These are phyloP conservation scores for Halictus quadricinctus DNA, from an alignment of 2,888 invertebrate species.

Conservation along the genomic window DNA sequence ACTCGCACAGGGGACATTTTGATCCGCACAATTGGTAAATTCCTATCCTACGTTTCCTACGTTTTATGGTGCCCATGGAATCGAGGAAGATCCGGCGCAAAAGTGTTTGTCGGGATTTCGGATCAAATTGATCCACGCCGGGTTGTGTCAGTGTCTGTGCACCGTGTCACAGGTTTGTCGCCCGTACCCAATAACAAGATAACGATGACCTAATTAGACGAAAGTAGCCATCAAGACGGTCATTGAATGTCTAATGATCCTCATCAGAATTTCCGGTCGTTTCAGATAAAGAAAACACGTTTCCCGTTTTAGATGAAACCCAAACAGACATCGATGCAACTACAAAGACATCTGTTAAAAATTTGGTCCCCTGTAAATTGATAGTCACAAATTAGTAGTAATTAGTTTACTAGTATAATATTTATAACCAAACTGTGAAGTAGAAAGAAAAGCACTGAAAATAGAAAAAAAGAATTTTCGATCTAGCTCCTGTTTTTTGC, in stretches of 20 bases:
- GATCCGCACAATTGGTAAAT: neutral
- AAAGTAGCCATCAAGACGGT: neutral
- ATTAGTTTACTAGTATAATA: no score
- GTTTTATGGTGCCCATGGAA: neutral
- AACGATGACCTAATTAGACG: neutral
- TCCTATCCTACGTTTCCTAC: neutral
- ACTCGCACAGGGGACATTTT: neutral
- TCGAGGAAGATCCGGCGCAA: neutral
- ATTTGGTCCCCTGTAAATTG: neutral
- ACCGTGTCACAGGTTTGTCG: neutral
- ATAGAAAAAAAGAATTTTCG: no score
- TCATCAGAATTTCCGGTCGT: neutral
- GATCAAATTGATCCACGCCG: neutral
- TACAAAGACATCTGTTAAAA: neutral
- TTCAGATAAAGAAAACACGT: conserved; percentile 4
- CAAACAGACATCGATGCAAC: no score
- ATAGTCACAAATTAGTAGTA: neutral
- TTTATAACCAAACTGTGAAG: no score
- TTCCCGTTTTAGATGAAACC: neutral
- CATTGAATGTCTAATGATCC: neutral
- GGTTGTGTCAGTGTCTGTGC: neutral
- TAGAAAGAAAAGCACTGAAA: no score
- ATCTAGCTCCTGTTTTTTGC: no score
- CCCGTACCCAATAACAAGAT: neutral
- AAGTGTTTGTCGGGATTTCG: neutral